A percentile compares a stretch with the other conserved stretches of the same genome.
These are phyloP conservation scores for Xestobium rufovillosum DNA, from an alignment of 2,888 invertebrate genomes.

Conservation along the genomic window DNA sequence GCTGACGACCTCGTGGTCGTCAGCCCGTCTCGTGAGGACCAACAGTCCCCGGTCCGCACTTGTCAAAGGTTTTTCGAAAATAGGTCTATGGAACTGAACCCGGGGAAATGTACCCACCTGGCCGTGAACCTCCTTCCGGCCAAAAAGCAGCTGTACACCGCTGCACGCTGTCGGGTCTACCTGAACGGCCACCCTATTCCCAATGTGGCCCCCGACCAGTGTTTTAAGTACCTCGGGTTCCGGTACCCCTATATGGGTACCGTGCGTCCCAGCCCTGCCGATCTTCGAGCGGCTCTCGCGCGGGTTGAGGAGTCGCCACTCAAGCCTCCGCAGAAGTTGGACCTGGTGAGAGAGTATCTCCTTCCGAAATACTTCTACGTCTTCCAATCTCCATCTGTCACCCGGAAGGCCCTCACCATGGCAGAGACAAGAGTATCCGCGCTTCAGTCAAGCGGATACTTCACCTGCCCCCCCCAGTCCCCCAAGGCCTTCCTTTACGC, in stretches of 20 bases:
- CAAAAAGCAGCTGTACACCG: conserved; percentile 5
- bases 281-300: neutral
- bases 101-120: conserved; percentile 1
- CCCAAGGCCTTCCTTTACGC: conserved; percentile 5
- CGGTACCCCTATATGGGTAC: conserved; percentile 8
- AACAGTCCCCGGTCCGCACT: neutral
- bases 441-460: neutral
- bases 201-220: conserved; percentile 4
- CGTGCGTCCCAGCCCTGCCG: neutral
- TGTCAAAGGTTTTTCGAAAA: neutral
- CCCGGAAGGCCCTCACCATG: neutral
- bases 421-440: neutral
- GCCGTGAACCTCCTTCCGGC: neutral
- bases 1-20: neutral
- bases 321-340: conserved; percentile 10
- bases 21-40: neutral
- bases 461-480: neutral
- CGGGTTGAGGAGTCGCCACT: conserved; percentile 4
- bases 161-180: neutral
- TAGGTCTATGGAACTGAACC: neutral
- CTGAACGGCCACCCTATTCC: conserved; percentile 2
- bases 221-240: conserved; percentile 11
- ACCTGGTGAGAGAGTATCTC: conserved; percentile 5
- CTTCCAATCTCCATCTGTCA: neutral
- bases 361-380: neutral